Evolutionary conservation across 2,113 vertebrate species (phyloP).

Genomic region (Rhinogobius similis): DNA sequence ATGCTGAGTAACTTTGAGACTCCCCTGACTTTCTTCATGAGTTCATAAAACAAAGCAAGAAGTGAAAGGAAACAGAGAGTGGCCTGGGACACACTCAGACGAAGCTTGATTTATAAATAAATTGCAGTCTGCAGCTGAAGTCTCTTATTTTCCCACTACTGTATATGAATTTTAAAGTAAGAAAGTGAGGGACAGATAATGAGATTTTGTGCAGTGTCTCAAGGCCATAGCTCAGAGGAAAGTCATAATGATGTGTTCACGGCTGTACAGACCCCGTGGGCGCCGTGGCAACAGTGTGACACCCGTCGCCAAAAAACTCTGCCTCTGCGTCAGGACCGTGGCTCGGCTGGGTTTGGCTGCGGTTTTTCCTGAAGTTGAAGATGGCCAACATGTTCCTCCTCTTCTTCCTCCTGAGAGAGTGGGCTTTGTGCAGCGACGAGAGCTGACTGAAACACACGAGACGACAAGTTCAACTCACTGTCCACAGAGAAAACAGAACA

Average conservation of each 20-base stretch:
- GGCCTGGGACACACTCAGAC: neutral
- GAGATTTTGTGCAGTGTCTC: constrained; percentile 6
- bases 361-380: constrained; percentile 76
- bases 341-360: constrained; percentile 65
- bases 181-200: constrained; percentile 1
- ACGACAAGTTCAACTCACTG: constrained; percentile 23
- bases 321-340: constrained; percentile 61
- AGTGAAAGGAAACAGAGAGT: neutral
- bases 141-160: neutral
- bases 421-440: constrained; percentile 74
- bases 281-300: constrained; percentile 65
- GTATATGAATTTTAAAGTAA: neutral
- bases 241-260: neutral
- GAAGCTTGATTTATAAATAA: neutral
- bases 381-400: constrained; percentile 76
- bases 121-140: neutral
- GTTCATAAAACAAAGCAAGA: neutral
- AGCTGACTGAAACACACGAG: constrained; percentile 63
- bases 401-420: constrained; percentile 78
- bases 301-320: constrained; percentile 63
- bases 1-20: neutral
- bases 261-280: constrained; percentile 61
- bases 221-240: constrained; percentile 19
- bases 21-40: neutral
- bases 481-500: constrained; percentile 22